Percentiles rank a stretch among this genome's conserved stretches.
Conservation (phyloP, 2,888 invertebrate genomes). For the Agrochola macilenta region DNA sequence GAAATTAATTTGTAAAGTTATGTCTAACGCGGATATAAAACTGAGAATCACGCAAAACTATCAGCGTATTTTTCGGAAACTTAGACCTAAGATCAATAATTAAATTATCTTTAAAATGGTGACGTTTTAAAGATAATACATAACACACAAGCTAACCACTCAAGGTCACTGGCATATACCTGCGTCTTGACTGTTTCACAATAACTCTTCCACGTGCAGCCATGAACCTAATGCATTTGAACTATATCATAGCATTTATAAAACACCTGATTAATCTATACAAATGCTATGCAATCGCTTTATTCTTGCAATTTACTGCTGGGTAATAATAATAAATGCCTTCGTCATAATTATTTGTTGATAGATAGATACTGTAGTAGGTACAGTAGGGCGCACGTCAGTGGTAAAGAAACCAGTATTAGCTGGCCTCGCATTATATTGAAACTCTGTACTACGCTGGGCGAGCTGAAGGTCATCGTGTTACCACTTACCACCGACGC, state of each 20-base stretch:
- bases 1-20: too few relatives aligned
- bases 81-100: too few relatives aligned
- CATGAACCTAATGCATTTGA: conserved; percentile 9
- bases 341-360: background rate
- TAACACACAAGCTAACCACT: too few relatives aligned
- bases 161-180: too few relatives aligned
- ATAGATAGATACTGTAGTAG: too few relatives aligned
- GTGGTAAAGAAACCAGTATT: background rate
- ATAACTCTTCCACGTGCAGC: conserved; percentile 8
- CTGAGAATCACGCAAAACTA: too few relatives aligned
- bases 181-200: background rate
- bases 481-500: background rate
- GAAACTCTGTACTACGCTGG: background rate
- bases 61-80: too few relatives aligned
- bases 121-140: too few relatives aligned
- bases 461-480: background rate
- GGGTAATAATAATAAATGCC: conserved; percentile 8
- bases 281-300: conserved; percentile 14
- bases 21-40: too few relatives aligned
- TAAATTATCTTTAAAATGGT: too few relatives aligned
- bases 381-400: background rate
- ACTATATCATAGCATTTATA: conserved; percentile 10
- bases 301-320: conserved; percentile 6
- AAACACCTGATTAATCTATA: conserved; percentile 21
- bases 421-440: too few relatives aligned